Conservation (phyloP, 2,797 vertebrate species). For the Acanthurus lineatus region DNA sequence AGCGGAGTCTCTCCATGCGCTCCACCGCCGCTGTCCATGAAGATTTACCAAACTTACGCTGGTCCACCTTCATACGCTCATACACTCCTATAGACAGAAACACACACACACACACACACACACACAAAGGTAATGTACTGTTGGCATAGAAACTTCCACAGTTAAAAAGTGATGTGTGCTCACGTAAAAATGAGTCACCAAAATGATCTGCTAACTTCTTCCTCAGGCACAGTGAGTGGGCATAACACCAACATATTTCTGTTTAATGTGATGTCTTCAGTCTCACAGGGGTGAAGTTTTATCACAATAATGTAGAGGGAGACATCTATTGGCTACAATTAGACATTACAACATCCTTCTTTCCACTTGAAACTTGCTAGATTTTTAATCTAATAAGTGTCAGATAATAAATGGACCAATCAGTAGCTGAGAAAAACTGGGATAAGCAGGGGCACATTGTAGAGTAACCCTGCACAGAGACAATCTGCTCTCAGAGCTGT, state of each 20-base stretch:
- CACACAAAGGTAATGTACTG: not conserved
- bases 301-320: conserved; percentile 41
- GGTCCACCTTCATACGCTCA: conserved; percentile 95
- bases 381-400: conserved; percentile 50
- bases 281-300: not conserved
- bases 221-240: conserved; percentile 1
- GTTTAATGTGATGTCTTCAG: conserved; percentile 9
- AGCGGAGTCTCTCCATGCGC: conserved; percentile 96
- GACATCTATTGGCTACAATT: conserved; percentile 69
- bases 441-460: conserved; percentile 37
- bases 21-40: conserved; percentile 94
- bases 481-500: conserved; percentile 46
- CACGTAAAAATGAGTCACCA: conserved; percentile 22
- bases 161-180: not conserved
- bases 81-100: conserved; percentile 87
- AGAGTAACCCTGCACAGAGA: conserved; percentile 42
- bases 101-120: conserved; percentile 14
- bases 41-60: conserved; percentile 97
- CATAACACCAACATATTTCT: conserved; percentile 2
- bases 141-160: conserved; percentile 19
- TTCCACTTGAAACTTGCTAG: conserved; percentile 2
- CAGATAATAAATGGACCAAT: conserved; percentile 48
- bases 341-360: conserved; percentile 51
- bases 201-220: not conserved
- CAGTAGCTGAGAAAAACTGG: conserved; percentile 20